Evolutionary conservation across 2,797 vertebrate species (phyloP), one percentile per base, ranked within the genome.

Genomic region (Alfaro cultratus): DNA sequence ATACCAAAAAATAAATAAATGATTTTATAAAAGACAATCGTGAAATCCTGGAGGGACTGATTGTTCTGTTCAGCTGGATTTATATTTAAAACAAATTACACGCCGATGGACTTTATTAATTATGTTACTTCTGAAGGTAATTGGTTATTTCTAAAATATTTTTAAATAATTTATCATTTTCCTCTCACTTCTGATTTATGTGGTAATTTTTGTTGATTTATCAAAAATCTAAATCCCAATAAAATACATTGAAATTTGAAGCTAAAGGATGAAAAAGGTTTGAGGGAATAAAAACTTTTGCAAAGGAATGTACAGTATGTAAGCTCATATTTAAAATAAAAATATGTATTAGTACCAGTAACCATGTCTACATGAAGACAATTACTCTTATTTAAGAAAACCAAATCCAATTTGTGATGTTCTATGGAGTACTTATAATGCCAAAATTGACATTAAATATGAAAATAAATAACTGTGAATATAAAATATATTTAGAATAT

Each of bases 361-460:
- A 86, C 78, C 62, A 78, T 85, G 85, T 88, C 87, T 89, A 85
- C 79, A 88, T 88, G 75, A 81, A 88, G 81, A 43, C 1, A 10
- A 4, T 12, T 62, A 34, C 45, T 46, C 4, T 11, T 23, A 23
- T 23, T 21, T 21, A 21, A 51, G 7, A 2, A 2, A 51, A 18
- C 49, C 8, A 8, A 51, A 51, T 51, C 49, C 49, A 51, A 51
- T 51, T 51, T 51, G 21, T 23, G 6, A 23, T 51, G 7, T 21
- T 46, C 49, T 23, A 26, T 11, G 51, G 45, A 55, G 51, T 3
- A n/a, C 23, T 55, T 10, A 4, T 53, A 53, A 55, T n/a, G 9
- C 23, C 23, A 55, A 55, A 55, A 55, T n/a, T 55, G 51, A 55
- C 51, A 26, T 10, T 26, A 26, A 55, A 55, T n/a, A 11, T 55